These are phyloP conservation scores for Lycopodina hypogea DNA, from an alignment of 37 sponge, comb jelly and placozoan species.

Conservation along the genomic window DNA sequence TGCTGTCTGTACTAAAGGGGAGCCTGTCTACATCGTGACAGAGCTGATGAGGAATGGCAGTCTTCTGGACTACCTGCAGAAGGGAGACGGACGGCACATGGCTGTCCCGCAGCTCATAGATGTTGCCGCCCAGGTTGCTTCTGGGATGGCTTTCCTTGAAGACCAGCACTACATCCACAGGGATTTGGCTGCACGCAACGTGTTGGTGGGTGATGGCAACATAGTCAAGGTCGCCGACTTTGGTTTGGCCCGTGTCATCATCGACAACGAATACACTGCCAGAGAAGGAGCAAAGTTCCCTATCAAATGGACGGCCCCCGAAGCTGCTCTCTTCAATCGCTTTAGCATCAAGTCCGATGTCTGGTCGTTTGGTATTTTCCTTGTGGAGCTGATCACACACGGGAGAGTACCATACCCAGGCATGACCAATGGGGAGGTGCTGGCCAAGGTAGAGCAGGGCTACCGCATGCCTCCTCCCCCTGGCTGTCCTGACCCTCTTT, in stretches of 20 bases:
- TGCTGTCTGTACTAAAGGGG: slow-evolving; percentile 93
- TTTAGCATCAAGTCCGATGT: slow-evolving; percentile 99
- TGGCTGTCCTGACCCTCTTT: slow-evolving; percentile 87
- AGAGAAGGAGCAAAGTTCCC: slow-evolving; percentile 95
- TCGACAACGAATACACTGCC: slow-evolving; percentile 87
- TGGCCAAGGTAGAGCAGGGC: slow-evolving; percentile 77
- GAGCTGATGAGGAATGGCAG: slow-evolving; percentile 96
- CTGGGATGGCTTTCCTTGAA: slow-evolving; percentile 97
- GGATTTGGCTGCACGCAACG: slow-evolving; percentile 95
- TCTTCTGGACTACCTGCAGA: slow-evolving; percentile 86
- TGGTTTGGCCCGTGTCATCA: slow-evolving; percentile 92
- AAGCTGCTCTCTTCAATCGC: slow-evolving; percentile 91
- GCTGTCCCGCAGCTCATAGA: slow-evolving; percentile 84
- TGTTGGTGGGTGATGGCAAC: slow-evolving; percentile 88
- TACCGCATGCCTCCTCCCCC: slow-evolving; percentile 91
- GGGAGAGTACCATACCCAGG: slow-evolving; percentile 96
- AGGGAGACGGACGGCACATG: slow-evolving; percentile 75
- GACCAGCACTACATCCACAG: slow-evolving; percentile 92
- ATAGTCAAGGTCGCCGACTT: slow-evolving; percentile 96
- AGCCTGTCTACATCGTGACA: slow-evolving; percentile 95
- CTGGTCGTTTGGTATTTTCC: slow-evolving; percentile 95
- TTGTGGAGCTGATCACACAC: slow-evolving; percentile 94
- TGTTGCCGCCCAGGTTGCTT: slow-evolving; percentile 81
- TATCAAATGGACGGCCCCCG: slow-evolving; percentile 99
- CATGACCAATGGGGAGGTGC: slow-evolving; percentile 93